Conservation (phyloP, 2,888 invertebrate genomes). For the Chloromyia formosa region DNA sequence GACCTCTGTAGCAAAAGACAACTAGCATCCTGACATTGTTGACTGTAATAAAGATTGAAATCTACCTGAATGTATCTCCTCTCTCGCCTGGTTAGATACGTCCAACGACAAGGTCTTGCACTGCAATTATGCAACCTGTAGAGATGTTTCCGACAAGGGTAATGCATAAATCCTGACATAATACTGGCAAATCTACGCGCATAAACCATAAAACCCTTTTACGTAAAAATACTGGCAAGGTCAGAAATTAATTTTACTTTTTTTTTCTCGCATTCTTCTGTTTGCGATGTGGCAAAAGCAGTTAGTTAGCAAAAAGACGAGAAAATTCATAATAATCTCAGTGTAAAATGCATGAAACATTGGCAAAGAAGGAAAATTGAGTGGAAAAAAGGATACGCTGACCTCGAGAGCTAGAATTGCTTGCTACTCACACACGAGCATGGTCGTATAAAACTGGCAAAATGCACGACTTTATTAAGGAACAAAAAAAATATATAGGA, state of each 20-base stretch:
- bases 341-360: conserved; percentile 31
- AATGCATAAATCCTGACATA: conserved; percentile 9
- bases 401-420: conserved; percentile 23
- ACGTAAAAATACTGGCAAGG: conserved; percentile 43
- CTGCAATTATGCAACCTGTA: conserved; percentile 40
- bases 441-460: conserved; percentile 18
- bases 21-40: too few relatives aligned
- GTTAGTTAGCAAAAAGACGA: background rate
- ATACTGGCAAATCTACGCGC: conserved; percentile 31
- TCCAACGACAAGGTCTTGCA: conserved; percentile 22
- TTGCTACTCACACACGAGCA: background rate
- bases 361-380: background rate
- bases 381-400: conserved; percentile 39
- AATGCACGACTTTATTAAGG: conserved; percentile 38
- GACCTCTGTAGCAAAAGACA: conserved; percentile 15
- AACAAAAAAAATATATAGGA: too few relatives aligned
- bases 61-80: background rate
- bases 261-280: background rate
- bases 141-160: background rate
- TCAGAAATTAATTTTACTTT: conserved; percentile 48
- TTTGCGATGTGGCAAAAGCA: too few relatives aligned
- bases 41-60: background rate
- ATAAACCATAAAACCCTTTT: conserved; percentile 45
- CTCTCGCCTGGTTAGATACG: background rate
- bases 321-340: conserved; percentile 9